Evolutionary conservation across 1,140 invertebrate species (phyloP).

Genomic region (Drosophila nigrodunni): DNA sequence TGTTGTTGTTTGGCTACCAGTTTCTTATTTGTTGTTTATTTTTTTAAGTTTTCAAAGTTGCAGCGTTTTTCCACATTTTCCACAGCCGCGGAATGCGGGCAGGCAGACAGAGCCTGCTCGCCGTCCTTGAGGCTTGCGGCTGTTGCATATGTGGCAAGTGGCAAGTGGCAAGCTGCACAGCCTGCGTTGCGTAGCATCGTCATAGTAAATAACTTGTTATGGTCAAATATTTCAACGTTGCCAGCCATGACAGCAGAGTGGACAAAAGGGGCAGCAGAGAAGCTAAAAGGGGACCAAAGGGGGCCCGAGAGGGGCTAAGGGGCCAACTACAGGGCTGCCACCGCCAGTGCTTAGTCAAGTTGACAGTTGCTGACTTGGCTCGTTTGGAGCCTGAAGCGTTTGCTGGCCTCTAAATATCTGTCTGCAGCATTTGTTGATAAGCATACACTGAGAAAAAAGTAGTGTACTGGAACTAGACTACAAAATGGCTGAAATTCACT

Average conservation of each 20-base stretch:
- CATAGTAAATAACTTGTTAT: constrained; percentile 82
- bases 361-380: constrained; percentile 44
- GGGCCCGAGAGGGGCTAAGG: constrained; percentile 3
- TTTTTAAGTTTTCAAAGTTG: constrained; percentile 59
- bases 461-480: no score
- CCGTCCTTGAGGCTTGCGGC: constrained; percentile 66
- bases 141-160: constrained; percentile 29
- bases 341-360: constrained; percentile 59
- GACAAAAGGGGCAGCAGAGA: background rate
- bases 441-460: constrained; percentile 18
- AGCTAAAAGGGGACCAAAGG: constrained; percentile 9
- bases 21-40: constrained; percentile 19
- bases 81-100: constrained; percentile 48
- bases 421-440: constrained; percentile 80
- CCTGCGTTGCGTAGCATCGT: constrained; percentile 46
- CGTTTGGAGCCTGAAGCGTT: constrained; percentile 30
- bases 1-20: constrained; percentile 64
- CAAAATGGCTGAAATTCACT: no score
- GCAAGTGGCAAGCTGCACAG: constrained; percentile 1
- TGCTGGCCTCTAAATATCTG: constrained; percentile 68
- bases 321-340: constrained; percentile 11
- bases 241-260: constrained; percentile 25
- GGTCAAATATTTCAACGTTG: constrained; percentile 67
- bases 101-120: constrained; percentile 6
- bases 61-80: constrained; percentile 48